A percentile compares a stretch with the other conserved stretches of the same genome.
These are phyloP conservation scores for Tautogolabrus adspersus DNA, from an alignment of 2,113 vertebrate genomes.

Conservation along the genomic window DNA sequence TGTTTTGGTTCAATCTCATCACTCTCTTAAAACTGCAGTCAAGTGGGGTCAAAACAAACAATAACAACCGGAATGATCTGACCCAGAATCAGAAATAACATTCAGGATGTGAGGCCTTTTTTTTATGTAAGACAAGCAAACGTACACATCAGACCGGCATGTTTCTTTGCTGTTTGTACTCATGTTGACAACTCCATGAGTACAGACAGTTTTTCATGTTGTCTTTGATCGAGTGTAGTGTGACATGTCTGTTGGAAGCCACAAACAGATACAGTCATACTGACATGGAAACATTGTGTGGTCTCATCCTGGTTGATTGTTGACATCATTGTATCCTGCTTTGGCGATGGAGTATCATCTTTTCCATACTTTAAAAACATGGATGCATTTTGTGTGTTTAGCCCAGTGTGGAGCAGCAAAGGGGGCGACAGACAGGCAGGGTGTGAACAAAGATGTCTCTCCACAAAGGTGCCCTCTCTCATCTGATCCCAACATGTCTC, in stretches of 20 bases:
- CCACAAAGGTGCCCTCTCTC: constrained; percentile 73
- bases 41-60: no score
- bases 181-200: no score
- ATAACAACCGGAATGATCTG: no score
- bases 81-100: no score
- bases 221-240: neutral
- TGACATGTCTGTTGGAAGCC: neutral
- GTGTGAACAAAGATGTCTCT: constrained; percentile 66
- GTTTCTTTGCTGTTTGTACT: no score
- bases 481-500: constrained; percentile 69
- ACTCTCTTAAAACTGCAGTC: no score
- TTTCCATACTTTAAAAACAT: neutral
- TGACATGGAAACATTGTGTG: neutral
- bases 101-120: neutral
- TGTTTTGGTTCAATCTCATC: no score
- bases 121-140: no score
- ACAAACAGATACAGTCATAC: no score
- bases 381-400: constrained; percentile 8
- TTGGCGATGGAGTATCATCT: neutral
- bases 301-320: neutral
- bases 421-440: constrained; percentile 28
- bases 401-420: neutral
- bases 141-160: no score
- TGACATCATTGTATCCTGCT: neutral
- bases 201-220: neutral